Evolutionary conservation across 2,888 invertebrate species (phyloP).

Genomic region (Cyaniris semiargus): DNA sequence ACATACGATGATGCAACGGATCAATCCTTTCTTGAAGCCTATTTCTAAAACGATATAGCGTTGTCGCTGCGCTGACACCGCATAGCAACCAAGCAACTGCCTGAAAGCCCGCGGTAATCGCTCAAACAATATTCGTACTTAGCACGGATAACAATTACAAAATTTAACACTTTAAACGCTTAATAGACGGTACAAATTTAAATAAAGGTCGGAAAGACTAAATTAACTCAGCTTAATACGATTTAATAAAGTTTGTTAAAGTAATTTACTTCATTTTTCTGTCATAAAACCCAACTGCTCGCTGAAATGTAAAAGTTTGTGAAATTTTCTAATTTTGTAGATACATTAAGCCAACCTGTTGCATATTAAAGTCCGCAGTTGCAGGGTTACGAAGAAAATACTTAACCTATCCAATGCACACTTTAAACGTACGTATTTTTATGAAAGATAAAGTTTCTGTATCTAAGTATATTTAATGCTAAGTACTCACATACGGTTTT

Average conservation of each 20-base stretch:
- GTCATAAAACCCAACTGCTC: slow-evolving; percentile 23
- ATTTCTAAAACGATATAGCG: too few relatives aligned
- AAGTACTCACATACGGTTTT: too few relatives aligned
- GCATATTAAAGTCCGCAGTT: slow-evolving; percentile 16
- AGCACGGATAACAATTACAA: neutral
- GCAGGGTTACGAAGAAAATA: slow-evolving; percentile 2
- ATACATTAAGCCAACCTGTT: slow-evolving; percentile 23
- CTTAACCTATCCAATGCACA: neutral
- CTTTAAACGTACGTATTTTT: neutral
- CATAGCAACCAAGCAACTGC: neutral
- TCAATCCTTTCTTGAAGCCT: too few relatives aligned
- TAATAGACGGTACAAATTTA: slow-evolving; percentile 14
- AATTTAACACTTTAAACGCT: neutral
- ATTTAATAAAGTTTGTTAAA: slow-evolving; percentile 21
- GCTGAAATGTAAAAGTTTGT: neutral
- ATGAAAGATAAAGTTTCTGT: too few relatives aligned
- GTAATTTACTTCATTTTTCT: slow-evolving; percentile 25
- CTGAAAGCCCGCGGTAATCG: neutral
- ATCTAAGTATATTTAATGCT: too few relatives aligned
- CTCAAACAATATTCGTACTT: neutral
- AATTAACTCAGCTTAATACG: slow-evolving; percentile 27
- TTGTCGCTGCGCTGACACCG: neutral
- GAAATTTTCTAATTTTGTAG: slow-evolving; percentile 20
- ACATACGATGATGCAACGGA: too few relatives aligned
- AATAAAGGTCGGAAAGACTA: slow-evolving; percentile 5